Evolutionary conservation across 1,140 invertebrate species (phyloP), one percentile per base, ranked within the genome.

Genomic region (Drosophila pseudoananassae): DNA sequence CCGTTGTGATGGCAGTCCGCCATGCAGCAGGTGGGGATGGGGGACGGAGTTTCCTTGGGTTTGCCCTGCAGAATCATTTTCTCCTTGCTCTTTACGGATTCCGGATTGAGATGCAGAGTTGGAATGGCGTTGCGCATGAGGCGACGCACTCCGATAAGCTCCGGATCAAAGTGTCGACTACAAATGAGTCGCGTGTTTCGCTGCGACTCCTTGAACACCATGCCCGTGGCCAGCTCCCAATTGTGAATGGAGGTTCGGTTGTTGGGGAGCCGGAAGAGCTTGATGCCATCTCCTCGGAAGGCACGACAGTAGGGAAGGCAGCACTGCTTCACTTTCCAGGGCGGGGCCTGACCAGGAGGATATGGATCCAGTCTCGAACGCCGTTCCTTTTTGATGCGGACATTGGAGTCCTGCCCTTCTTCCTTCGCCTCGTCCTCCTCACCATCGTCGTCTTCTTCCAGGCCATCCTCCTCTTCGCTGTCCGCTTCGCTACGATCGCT

Each of bases 131-230:
- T 80, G 6, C 64, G 61, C 73, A 84, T 72, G 0, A 89, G 61
- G 14, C 84, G 84, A 12, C 84, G 70, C 7, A 89, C 85, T 0
- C 84, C 84, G 33, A 89, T 90, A 4, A 90, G 43, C 6, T 74
- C 59, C 25, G 84, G 73, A 6, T 84, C 80, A 49, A 89, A 89
- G 58, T 89, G 84, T 1, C 80, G 79, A 45, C 84, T 89, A 15
- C 84, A 89, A 20, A 89, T 84, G 10, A 89, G 65, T 0, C 83
- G 82, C 7, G 84, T 89, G 33, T 89, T 89, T 1, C 84, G 73
- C n/a, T 89, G 84, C 0, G 84, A 80, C 43, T 79, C 79, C 4
- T 77, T 78, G 20, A 89, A 84, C 2, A 50, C 61, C 68, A 89
- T 89, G 10, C 85, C 84, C 2, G 80, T 84, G 10, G 79, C 85